phyloP scores from a whole-genome alignment of 2,113 vertebrate genomes.

The Melanerpes aurifrons region DNA sequence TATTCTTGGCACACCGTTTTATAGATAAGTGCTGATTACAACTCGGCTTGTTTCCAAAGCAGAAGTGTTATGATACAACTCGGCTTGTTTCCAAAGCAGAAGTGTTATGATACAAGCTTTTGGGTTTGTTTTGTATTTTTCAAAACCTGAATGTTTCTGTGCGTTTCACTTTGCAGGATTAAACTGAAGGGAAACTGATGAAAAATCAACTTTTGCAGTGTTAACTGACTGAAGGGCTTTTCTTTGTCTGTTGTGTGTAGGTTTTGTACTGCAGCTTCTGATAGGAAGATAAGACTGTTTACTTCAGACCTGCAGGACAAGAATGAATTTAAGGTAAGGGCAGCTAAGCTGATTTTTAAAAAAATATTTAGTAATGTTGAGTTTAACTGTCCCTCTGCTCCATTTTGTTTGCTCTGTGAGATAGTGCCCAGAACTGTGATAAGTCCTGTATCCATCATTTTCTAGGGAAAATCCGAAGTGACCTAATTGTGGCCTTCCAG shows the following conservation, averaged over 20 bases:
- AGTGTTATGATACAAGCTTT: background rate
- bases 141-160: background rate
- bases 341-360: background rate
- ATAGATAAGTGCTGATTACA: background rate
- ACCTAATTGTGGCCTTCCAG: no score
- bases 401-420: background rate
- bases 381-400: background rate
- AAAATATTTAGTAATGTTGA: background rate
- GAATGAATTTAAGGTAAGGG: constrained; percentile 90
- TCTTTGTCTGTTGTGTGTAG: constrained; percentile 70
- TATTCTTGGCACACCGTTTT: background rate
- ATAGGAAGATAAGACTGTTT: constrained; percentile 89
- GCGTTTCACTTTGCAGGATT: background rate
- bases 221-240: background rate
- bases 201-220: background rate
- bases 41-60: background rate
- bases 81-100: background rate
- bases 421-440: background rate
- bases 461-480: background rate
- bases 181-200: background rate
- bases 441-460: background rate
- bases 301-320: constrained; percentile 91
- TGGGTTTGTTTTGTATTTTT: background rate
- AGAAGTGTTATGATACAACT: background rate
- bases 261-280: constrained; percentile 92